Base-by-base conservation (phyloP, 2,113 vertebrate genomes). In the Oncorhynchus clarkii region DNA sequence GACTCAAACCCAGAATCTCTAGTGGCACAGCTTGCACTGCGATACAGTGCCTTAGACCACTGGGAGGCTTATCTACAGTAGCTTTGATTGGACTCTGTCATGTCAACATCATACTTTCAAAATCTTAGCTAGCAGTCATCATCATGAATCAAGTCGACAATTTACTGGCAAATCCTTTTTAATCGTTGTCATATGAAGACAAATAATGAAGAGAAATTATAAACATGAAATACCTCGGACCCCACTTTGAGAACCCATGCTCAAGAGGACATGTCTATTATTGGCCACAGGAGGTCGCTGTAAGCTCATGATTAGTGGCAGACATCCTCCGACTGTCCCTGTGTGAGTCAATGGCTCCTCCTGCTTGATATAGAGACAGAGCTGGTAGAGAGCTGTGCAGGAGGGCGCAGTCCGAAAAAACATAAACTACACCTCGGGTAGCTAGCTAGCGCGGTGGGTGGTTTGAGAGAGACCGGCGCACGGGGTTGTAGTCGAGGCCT, bases 341-440 rank as follows among this genome's bases (percentile, higher is more conserved):
- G 94, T 94, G 93, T 91, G 94, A 93, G 86, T 92, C 90, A 95
- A 97, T 98, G 97, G 97, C 97, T 97, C 96, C 96, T 97, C 95
- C 96, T 97, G 97, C 95, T 94, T 94, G 93, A 90, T 94, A 94
- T 78, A 80, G 95, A 94, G 94, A 93, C 94, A 91, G 95, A 93
- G 94, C 92, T 90, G 86, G 90, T 88, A 91, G 78, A 80, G 88
- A 91, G 89, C 80, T 79, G 84, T 85, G 86, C 86, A 90, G 87
- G 80, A 91, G 86, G 88, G 83, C 88, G 89, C 89, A 88, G 91
- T 73, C 69, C 78, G 80, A 82, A 86, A 86, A 82, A 88, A 74
- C 76, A 78, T 84, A 82, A 79, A 83, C 83, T 82, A 75, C 83
- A 83, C 82, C 87, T 79, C 82, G 76, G 82, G 88, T 78, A 82